A percentile compares a stretch with the other conserved stretches of the same genome.
These are phyloP conservation scores for Tachypleus tridentatus DNA, from an alignment of 1,140 invertebrate species.

Conservation along the genomic window DNA sequence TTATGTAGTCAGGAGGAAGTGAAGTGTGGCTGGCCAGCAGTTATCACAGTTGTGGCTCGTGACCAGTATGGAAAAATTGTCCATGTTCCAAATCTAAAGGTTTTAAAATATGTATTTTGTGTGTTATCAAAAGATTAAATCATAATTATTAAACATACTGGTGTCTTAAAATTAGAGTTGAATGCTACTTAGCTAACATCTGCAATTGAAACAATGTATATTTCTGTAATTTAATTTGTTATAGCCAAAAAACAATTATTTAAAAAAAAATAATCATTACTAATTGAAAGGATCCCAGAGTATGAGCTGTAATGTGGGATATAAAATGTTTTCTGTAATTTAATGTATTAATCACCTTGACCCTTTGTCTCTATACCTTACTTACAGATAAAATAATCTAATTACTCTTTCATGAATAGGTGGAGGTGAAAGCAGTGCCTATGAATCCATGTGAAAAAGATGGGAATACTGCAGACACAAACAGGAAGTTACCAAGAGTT, in stretches of 20 bases:
- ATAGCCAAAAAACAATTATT: neutral
- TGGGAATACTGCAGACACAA: constrained; percentile 30
- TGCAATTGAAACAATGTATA: too few species aligned
- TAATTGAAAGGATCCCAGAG: neutral
- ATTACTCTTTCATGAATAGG: constrained; percentile 29
- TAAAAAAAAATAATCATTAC: too few species aligned
- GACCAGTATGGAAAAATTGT: constrained; percentile 89
- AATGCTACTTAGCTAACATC: too few species aligned
- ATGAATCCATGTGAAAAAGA: constrained; percentile 44
- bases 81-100: constrained; percentile 69
- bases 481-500: constrained; percentile 35
- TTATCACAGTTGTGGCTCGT: constrained; percentile 66
- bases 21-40: constrained; percentile 65
- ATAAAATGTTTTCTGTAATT: too few species aligned
- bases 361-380: neutral
- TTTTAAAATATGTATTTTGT: constrained; percentile 29
- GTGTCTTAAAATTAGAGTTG: neutral
- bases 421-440: constrained; percentile 58
- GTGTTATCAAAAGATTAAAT: neutral
- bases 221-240: too few species aligned
- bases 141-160: neutral
- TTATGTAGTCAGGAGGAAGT: constrained; percentile 57
- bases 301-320: neutral
- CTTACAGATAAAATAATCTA: constrained; percentile 4
- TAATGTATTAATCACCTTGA: too few species aligned